Conservation (phyloP, 1,140 invertebrate species). For the Drosophila sp. region DNA sequence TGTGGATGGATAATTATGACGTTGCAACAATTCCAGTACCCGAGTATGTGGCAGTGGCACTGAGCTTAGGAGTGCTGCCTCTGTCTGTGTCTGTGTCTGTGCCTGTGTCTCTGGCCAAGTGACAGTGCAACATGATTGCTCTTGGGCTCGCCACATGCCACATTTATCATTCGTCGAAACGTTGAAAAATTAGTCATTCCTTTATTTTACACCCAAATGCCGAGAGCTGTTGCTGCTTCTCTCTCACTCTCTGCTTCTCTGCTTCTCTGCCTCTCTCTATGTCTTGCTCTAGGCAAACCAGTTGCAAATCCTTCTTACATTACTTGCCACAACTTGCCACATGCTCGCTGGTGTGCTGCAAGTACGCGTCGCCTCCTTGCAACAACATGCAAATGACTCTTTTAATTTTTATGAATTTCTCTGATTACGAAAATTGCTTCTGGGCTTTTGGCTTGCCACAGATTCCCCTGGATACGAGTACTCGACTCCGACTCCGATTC, state of each 20-base stretch:
- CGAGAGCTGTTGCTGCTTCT: constrained; percentile 54
- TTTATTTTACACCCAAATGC: constrained; percentile 83
- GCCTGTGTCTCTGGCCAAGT: constrained; percentile 55
- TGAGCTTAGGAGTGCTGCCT: constrained; percentile 27
- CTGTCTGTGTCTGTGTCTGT: constrained; percentile 2
- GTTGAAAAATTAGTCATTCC: constrained; percentile 84
- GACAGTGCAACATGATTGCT: constrained; percentile 83
- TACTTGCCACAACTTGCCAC: constrained; percentile 53
- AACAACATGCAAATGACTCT: constrained; percentile 82
- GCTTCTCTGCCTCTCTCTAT: constrained; percentile 5
- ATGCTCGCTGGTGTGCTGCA: constrained; percentile 1
- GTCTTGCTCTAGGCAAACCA: constrained; percentile 33
- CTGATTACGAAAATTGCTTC: constrained; percentile 83
- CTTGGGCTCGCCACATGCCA: constrained; percentile 82
- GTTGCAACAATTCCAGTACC: constrained; percentile 76
- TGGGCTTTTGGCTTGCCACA: constrained; percentile 68
- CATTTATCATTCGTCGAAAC: constrained; percentile 83
- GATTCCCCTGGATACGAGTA: background rate
- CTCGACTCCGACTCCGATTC: too few species aligned
- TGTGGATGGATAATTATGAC: constrained; percentile 80
- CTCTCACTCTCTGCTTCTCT: constrained; percentile 5
- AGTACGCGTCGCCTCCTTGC: constrained; percentile 26
- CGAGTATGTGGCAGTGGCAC: constrained; percentile 33
- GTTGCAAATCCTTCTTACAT: constrained; percentile 75
- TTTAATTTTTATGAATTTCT: constrained; percentile 84